A percentile compares a stretch with the other conserved stretches of the same genome.
Conservation (phyloP, 2,113 vertebrate genomes). For the Aldabrachelys gigantea region DNA sequence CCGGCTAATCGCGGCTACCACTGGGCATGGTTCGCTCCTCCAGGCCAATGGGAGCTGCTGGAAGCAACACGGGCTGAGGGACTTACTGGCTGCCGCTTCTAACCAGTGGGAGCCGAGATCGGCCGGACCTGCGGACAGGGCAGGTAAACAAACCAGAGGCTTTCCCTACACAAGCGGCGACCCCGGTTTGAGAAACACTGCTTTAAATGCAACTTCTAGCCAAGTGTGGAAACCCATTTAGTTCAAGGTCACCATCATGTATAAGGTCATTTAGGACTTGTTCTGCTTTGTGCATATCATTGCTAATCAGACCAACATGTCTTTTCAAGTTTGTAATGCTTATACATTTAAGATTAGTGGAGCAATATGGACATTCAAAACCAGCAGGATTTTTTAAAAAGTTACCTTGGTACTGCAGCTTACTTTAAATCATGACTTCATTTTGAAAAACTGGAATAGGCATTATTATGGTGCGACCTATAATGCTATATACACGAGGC, state of each 20-base stretch:
- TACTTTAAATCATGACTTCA: too few relatives aligned
- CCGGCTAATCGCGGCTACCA: too few relatives aligned
- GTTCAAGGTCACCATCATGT: neutral
- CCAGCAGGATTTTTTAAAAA: neutral
- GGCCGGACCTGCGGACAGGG: too few relatives aligned
- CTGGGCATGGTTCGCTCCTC: too few relatives aligned
- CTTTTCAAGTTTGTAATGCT: neutral
- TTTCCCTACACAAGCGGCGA: too few relatives aligned
- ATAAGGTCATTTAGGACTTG: neutral
- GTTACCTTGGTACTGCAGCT: too few relatives aligned
- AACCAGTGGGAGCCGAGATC: too few relatives aligned
- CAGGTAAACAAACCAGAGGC: too few relatives aligned
- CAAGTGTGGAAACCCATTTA: neutral
- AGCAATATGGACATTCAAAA: neutral
- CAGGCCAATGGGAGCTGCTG: too few relatives aligned
- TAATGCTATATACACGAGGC: neutral
- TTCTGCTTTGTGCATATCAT: neutral
- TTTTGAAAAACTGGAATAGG: neutral
- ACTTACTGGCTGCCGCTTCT: too few relatives aligned
- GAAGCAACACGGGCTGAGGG: too few relatives aligned
- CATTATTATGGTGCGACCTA: neutral
- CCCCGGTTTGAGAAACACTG: too few relatives aligned
- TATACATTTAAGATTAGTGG: neutral
- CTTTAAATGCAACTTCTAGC: neutral
- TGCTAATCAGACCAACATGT: neutral